Conservation (phyloP, 92 coral and sea anemone species). For the Palythoa grandis region DNA sequence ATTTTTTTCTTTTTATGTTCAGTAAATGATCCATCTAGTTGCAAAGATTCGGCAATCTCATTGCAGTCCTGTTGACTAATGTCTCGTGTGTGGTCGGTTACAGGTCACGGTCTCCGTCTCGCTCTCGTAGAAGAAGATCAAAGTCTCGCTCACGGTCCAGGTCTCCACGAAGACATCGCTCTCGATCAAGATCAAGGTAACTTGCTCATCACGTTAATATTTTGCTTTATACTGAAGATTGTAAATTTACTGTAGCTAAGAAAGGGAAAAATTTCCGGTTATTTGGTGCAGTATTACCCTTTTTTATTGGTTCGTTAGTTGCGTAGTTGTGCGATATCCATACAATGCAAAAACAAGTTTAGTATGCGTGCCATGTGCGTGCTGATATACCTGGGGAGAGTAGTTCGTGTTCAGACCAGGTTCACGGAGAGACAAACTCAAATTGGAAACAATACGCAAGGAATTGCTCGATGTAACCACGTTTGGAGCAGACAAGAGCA, state of each 20-base stretch:
- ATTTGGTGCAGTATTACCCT: neutral
- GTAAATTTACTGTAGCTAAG: neutral
- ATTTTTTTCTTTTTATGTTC: too few relatives aligned
- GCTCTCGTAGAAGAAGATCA: slow-evolving; percentile 60
- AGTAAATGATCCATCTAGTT: neutral
- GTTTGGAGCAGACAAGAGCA: too few relatives aligned
- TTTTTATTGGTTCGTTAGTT: neutral
- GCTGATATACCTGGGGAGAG: neutral
- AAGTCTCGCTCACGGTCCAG: slow-evolving; percentile 71
- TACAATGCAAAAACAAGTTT: neutral
- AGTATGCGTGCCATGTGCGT: neutral
- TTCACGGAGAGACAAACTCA: too few relatives aligned
- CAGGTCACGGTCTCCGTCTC: slow-evolving; percentile 52
- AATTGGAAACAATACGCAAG: too few relatives aligned
- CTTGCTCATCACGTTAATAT: neutral
- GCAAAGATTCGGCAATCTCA: neutral
- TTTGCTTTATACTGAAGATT: too few relatives aligned
- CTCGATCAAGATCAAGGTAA: slow-evolving; percentile 74
- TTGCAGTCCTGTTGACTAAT: neutral
- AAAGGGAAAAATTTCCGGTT: neutral
- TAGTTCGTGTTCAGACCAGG: neutral
- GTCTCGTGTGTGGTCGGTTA: neutral
- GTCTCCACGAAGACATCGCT: slow-evolving; percentile 76
- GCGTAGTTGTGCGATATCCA: neutral
- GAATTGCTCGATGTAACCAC: too few relatives aligned